These are phyloP conservation scores for Nasonia giraulti DNA, from an alignment of 1,140 invertebrate species.

Conservation along the genomic window DNA sequence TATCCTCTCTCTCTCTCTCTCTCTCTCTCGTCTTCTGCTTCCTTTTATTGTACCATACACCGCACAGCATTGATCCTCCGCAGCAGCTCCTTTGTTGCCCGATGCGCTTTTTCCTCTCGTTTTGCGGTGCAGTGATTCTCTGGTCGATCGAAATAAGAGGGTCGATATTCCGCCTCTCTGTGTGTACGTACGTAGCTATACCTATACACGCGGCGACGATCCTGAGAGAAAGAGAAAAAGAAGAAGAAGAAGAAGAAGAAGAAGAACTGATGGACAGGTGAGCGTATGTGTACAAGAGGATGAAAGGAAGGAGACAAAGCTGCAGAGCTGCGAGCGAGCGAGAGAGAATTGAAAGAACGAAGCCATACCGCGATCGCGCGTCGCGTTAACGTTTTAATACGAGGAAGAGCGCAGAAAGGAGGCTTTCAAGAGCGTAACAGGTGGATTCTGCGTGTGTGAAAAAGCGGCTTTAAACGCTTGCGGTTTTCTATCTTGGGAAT, in stretches of 20 bases:
- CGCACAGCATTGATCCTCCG: background rate
- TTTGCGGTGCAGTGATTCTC: conserved; percentile 40
- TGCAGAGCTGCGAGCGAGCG: background rate
- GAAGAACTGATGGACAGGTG: background rate
- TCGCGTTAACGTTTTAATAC: conserved; percentile 1
- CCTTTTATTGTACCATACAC: conserved; percentile 21
- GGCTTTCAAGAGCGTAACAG: background rate
- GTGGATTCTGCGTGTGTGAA: background rate
- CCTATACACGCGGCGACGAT: background rate
- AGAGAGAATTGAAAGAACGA: background rate
- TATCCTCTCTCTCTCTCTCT: background rate
- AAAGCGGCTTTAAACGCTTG: conserved; percentile 3
- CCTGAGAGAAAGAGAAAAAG: conserved; percentile 18
- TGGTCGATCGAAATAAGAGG: conserved; percentile 39
- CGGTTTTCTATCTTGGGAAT: conserved; percentile 3
- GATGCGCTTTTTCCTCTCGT: conserved; percentile 40
- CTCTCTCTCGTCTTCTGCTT: conserved; percentile 11
- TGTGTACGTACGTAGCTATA: too few relatives aligned
- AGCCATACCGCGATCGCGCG: background rate
- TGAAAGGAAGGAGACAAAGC: conserved; percentile 41
- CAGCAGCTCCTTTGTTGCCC: background rate
- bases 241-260: conserved; percentile 14
- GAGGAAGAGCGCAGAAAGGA: background rate
- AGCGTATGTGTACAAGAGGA: conserved; percentile 9
- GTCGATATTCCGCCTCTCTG: background rate